Evolutionary conservation across 2,888 invertebrate species (phyloP).

Genomic region (Caenorhabditis sulstoni): DNA sequence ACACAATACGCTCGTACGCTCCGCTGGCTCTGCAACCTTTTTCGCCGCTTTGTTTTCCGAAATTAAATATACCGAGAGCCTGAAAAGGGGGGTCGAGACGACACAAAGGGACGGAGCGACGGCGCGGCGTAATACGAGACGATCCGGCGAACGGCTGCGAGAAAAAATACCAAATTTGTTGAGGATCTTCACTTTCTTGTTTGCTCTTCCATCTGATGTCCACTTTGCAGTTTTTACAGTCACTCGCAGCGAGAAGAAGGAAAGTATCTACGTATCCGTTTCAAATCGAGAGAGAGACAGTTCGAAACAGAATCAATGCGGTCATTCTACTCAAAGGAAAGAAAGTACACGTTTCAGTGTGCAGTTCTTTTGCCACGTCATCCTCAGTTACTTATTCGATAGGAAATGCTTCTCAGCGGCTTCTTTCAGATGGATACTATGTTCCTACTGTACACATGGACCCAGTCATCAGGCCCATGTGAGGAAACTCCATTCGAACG

Average conservation of each 20-base stretch:
- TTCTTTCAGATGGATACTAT: too few relatives aligned
- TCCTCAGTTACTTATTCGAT: too few relatives aligned
- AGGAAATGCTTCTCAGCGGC: too few relatives aligned
- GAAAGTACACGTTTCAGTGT: too few relatives aligned
- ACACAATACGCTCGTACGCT: slow-evolving; percentile 53
- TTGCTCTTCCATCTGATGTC: slow-evolving; percentile 20
- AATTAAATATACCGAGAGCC: slow-evolving; percentile 49
- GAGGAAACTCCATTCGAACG: too few relatives aligned
- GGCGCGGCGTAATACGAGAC: slow-evolving; percentile 82
- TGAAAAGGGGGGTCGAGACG: slow-evolving; percentile 25
- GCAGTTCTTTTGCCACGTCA: too few relatives aligned
- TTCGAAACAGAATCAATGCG: slow-evolving; percentile 3
- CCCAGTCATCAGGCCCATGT: too few relatives aligned
- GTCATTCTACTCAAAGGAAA: too few relatives aligned
- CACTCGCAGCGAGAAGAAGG: slow-evolving; percentile 6
- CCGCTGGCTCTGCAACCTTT: slow-evolving; percentile 43
- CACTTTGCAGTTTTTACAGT: slow-evolving; percentile 29
- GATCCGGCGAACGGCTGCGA: slow-evolving; percentile 29
- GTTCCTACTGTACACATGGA: too few relatives aligned
- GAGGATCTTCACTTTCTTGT: slow-evolving; percentile 18
- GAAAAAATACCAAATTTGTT: slow-evolving; percentile 45
- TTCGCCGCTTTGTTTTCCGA: slow-evolving; percentile 52
- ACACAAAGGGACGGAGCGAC: slow-evolving; percentile 84
- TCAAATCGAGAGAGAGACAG: slow-evolving; percentile 12
- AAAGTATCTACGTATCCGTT: slow-evolving; percentile 16